Base-by-base conservation (phyloP, 2,888 invertebrate genomes). In the Amorpha juglandis region DNA sequence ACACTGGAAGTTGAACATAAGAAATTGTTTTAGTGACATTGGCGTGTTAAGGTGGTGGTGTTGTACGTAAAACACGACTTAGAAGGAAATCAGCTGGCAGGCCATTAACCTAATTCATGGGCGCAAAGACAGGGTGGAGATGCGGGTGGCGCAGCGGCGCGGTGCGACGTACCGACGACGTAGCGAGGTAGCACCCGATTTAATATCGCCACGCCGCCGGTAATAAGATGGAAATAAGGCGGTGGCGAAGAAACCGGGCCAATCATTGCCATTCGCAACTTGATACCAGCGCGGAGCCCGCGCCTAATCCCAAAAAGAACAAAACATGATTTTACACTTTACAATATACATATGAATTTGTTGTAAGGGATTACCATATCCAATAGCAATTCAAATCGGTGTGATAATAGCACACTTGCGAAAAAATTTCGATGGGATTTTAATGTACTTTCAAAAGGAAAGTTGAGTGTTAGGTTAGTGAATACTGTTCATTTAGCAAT, bases 51-150 rank as follows among this genome's bases (percentile, higher is more conserved):
- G 88, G 85, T 83, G 81, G 83, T 80, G 83, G 85, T 83, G 84
- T 84, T 84, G 87, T 86, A 84, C 85, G 87, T 87, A 84, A 89
- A 90, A 90, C 86, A 88, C 84, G 84, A 86, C 88, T 92, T 84
- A 89, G 89, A 86, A 92, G 90, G 91, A 92, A 93, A 91, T 92
- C 91, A 92, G 91, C 92, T 91, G 91, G 90, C 91, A 91, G 88
- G 87, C 93, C 91, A 93, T 93, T 92, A 93, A 93, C 93, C 93
- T 91, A 93, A 93, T 93, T 93, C 91, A 91, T 89, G 89, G 90
- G 88, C 87, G 88, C 89, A 89, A 91, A 91, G 92, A 92, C 91
- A 91, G 90, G 91, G 91, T 88, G 91, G 89, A 87, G 90, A 84
- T 87, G 88, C 84, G 86, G 87, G 88, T 82, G 82, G 85, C 77